Evolutionary conservation across 2,113 vertebrate species (phyloP), one percentile per base, ranked within the genome.

Genomic region (Elaphurus davidianus): DNA sequence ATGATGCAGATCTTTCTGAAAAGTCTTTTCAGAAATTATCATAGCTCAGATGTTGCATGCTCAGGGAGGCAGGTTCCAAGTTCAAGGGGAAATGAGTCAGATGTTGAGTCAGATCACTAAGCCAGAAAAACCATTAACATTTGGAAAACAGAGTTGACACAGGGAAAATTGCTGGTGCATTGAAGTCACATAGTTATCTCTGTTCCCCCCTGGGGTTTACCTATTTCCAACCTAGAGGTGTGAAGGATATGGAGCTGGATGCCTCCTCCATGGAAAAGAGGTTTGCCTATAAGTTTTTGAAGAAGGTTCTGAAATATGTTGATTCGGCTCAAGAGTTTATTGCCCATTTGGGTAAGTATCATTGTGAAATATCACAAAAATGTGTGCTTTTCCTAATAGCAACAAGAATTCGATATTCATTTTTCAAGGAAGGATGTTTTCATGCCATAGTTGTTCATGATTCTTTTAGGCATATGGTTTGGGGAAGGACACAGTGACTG

Each of bases 311-410:
- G 93, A 99, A 99, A 97, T 99, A 99, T 7, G 99, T 99, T 71
- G 99, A 99, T 98, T 99, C 99, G 23, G 99, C 99, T 96, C 99
- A 99, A 98, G 99, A 99, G 97, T 99, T 99, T 98, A 99, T 99
- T 98, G 98, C 99, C 43, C 99, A 99, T 98, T 99, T 99, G 95
- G 99, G 99, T 99, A 99, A 98, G 99, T 96, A 85, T 81, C 54
- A 9, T 52, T 50, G 27, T 67, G 79, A 92, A 82, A 45, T 79
- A 54, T 16, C 71, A 55, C 40, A 30, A 83, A 82, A 79, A 52
- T 27, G 25, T 87, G 14, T 94, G 52, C 88, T 81, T 67, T 82
- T 93, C 62, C 23, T 87, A 28, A 40, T 59, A 59, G 13, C 7
- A 67, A 30, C 55, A 90, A 85, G 19, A 85, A 59, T 55, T 55